Base-by-base conservation (phyloP, 92 coral and sea anemone genomes). In the Desmophyllum pertusum region DNA sequence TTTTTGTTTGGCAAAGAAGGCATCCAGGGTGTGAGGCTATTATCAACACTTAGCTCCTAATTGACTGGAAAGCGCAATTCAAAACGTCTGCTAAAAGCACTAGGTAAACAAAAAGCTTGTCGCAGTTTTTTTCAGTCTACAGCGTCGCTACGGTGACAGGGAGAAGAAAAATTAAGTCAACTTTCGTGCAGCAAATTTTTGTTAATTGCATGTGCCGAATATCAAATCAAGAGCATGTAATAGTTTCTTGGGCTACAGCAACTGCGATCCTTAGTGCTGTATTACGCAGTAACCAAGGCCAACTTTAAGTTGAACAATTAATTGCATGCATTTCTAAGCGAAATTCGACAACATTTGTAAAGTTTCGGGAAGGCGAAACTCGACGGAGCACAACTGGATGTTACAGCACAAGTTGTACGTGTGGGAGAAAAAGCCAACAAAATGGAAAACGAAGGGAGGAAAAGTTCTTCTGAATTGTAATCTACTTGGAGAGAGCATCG, bases 21-120 rank as follows among this genome's bases (percentile, higher is more conserved):
- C 50, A 53, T 23, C 23, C 29, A 55, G 4, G 55, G 70, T 6
- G 37, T 10, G 51, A 37, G 70, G 17, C 39, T 38, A 77, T 50
- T 77, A 77, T 55, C 33, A 33, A 36, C 50, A 59, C 70, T 53
- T 77, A 39, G 52, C 68, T 37, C 19, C 42, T 77, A 77, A 77
- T 77, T 52, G 81, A 77, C 37, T 77, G 35, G 30, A 57, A 77
- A 55, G 30, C 37, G 68, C 50, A 37, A 36, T 37, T 53, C 36
- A 55, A 75, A 13, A 39, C 10, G 6, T 43, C 19, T 40, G 29
- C 38, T 53, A 76, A 55, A 76, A 5, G 25, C 39, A 13, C n/a
- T 30, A 21, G 48, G 63, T 50, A 74, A 74, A 74, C 63, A 74
- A 33, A 48, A 74, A n/a, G 5, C 18, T 10, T 25, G 13, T 10